Evolutionary conservation across 2,888 invertebrate genomes (phyloP).

Genomic region (Dynastes grantii): DNA sequence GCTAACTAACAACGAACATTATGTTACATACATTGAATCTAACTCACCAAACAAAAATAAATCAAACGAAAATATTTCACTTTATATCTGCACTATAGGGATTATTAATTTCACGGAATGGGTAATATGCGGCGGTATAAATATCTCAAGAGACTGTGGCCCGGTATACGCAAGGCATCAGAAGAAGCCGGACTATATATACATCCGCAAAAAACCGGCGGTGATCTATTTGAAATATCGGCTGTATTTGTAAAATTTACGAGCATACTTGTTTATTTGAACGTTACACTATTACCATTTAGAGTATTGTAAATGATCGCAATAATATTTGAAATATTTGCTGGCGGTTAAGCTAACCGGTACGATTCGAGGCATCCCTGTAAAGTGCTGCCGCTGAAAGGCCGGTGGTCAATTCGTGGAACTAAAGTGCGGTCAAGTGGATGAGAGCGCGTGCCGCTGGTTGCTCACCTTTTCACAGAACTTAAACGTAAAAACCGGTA

Average conservation of each 20-base stretch:
- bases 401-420: conserved; percentile 48
- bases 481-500: conserved; percentile 34
- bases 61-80: conserved; percentile 5
- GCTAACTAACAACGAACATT: too few relatives aligned
- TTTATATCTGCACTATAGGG: conserved; percentile 9
- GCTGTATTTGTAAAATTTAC: conserved; percentile 44
- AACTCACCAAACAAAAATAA: too few relatives aligned
- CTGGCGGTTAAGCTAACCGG: conserved; percentile 33
- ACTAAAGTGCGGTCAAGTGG: conserved; percentile 52
- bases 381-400: conserved; percentile 49
- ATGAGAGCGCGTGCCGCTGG: conserved; percentile 47
- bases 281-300: conserved; percentile 45
- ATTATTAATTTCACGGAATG: conserved; percentile 14
- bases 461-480: conserved; percentile 34
- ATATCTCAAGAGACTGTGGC: conserved; percentile 2
- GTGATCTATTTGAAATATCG: conserved; percentile 40
- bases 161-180: conserved; percentile 5
- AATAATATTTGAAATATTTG: conserved; percentile 49
- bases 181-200: not conserved
- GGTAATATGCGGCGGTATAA: conserved; percentile 11
- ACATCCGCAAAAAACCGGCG: conserved; percentile 17
- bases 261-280: conserved; percentile 48
- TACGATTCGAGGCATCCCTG: conserved; percentile 48
- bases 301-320: conserved; percentile 43
- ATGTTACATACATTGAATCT: too few relatives aligned